Evolutionary conservation across 2,888 invertebrate species (phyloP).

Genomic region (Agrotis segetum): DNA sequence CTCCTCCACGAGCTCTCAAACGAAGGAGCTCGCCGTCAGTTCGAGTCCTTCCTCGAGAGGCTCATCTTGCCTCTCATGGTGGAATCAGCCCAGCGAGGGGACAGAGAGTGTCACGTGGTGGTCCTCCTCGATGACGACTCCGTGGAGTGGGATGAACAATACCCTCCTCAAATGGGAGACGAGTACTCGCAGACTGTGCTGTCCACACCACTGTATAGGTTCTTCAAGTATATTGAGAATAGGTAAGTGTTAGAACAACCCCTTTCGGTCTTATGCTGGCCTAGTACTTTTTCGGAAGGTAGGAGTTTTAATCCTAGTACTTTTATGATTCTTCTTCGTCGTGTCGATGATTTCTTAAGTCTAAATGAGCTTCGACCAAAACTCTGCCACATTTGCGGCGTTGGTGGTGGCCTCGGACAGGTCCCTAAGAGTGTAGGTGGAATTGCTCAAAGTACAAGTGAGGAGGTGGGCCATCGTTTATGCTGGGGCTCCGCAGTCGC

Average conservation of each 20-base stretch:
- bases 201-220: slow-evolving; percentile 98
- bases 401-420: no score
- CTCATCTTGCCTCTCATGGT: slow-evolving; percentile 99
- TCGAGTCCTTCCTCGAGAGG: slow-evolving; percentile 98
- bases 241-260: slow-evolving; percentile 70
- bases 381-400: no score
- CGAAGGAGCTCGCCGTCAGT: slow-evolving; percentile 99
- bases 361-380: no score
- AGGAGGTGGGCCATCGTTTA: no score
- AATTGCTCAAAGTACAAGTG: no score
- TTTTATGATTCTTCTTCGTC: no score
- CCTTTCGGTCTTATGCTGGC: neutral
- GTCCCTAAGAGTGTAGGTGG: no score
- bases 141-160: slow-evolving; percentile 99
- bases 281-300: neutral
- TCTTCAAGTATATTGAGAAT: slow-evolving; percentile 99
- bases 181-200: slow-evolving; percentile 99
- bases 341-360: no score
- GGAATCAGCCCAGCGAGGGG: slow-evolving; percentile 97
- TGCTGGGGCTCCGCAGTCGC: no score
- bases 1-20: slow-evolving; percentile 99
- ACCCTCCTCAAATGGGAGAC: slow-evolving; percentile 99
- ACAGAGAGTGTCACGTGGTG: slow-evolving; percentile 98
- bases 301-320: no score
- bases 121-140: slow-evolving; percentile 98